phyloP scores from a whole-genome alignment of 2,888 invertebrate species.

The Mythimna loreyi region DNA sequence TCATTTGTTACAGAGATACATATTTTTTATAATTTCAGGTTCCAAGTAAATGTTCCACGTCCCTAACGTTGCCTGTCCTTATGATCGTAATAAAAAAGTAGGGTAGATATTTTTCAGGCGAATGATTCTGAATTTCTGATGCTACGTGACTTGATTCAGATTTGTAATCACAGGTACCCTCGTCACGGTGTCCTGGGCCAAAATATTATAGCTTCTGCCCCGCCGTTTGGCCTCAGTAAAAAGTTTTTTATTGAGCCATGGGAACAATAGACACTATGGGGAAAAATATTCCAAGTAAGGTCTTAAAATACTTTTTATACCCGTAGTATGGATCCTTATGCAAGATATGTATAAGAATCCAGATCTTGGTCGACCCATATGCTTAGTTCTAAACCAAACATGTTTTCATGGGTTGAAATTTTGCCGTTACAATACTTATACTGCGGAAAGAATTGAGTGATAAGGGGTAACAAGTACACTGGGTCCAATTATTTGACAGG shows the following conservation, averaged over 20 bases:
- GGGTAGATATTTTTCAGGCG: conserved; percentile 37
- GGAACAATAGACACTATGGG: not conserved
- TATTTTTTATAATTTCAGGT: conserved; percentile 25
- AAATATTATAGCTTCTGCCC: conserved; percentile 8
- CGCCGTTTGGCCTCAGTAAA: not conserved
- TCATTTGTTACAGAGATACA: not conserved
- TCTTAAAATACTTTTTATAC: too few species aligned
- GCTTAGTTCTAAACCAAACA: not conserved
- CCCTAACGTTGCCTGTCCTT: conserved; percentile 27
- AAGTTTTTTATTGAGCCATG: not conserved
- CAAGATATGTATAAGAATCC: too few species aligned
- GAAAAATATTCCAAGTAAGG: not conserved
- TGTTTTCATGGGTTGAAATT: too few species aligned
- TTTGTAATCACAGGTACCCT: conserved; percentile 43
- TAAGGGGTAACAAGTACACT: too few species aligned
- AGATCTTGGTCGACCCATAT: not conserved
- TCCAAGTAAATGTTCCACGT: conserved; percentile 36
- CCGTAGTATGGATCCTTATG: too few species aligned
- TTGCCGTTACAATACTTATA: too few species aligned
- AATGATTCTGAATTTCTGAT: conserved; percentile 47
- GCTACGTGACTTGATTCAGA: conserved; percentile 56
- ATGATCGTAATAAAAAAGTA: conserved; percentile 42
- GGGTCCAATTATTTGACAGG: too few species aligned
- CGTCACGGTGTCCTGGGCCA: conserved; percentile 27
- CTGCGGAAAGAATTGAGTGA: too few species aligned